Base-by-base conservation (phyloP, 2,113 vertebrate genomes). In the Gracilinanus agilis region DNA sequence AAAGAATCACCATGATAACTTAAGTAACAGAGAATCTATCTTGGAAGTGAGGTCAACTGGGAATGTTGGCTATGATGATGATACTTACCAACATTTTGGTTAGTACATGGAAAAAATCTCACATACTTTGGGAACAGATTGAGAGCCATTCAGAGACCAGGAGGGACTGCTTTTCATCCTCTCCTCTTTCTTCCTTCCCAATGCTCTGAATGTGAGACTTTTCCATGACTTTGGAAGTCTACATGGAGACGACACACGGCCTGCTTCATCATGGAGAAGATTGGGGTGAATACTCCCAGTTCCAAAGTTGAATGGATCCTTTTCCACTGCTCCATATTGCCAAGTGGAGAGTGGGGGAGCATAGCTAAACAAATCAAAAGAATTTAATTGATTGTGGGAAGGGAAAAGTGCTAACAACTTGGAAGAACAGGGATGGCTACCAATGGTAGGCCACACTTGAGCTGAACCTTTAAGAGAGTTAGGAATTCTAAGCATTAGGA, bases 71-170 rank as follows among this genome's bases (percentile, higher is more conserved):
- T 75, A 90, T 5, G 24, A 83, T 88, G 49, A 54, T 12, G 12
- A 9, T 19, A 1, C 34, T 93, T 54, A 49, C 27, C n/a, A 1
- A 24, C 34, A 55, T 90, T 89, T 49, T 16, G 44, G 29, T 90
- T 91, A 90, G 58, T 27, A 55, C 21, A 1, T 53, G 49, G 61
- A 53, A 2, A 96, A 90, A 90, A 61, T 54, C 12, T 93, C 29
- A 54, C 4, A 19, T 75, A 19, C 67, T 75, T n/a, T 75, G 67
- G 34, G 67, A 75, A n/a, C 92, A 94, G 92, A 92, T 53, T 93
- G 40, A 49, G 53, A 96, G 49, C 44, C 90, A 44, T 55, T 29
- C 55, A 75, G n/a, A 88, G 11, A 49, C 58, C 34, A 90, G 93
- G 12, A 89, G 89, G 5, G 16, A 5, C 67, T 75, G 67, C 34